Evolutionary conservation across 2,888 invertebrate species (phyloP), one percentile per base, ranked within the genome.

Genomic region (Hydriomena furcata): DNA sequence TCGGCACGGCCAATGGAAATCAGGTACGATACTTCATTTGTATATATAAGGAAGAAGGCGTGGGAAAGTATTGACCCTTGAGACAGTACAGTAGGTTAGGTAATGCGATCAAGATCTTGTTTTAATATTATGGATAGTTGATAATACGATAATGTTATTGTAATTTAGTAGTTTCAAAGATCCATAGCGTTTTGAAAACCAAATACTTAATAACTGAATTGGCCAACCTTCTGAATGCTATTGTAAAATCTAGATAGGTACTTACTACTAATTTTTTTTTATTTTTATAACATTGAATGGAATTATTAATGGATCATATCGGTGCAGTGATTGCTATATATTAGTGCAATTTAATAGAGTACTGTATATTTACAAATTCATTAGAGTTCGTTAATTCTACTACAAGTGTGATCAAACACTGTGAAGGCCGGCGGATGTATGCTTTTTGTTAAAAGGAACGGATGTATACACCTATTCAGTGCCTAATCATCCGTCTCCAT

Each of bases 1-100:
- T 94, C 5, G 91, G 92, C 40, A 94, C 95, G 4, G 91, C 93
- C 7, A 94, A 94, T 72, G 91, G 84, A 28, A 87, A 91, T 35
- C 84, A 88, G 74, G 86, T 88, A 72, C 24, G 17, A 41, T 11
- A 28, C 23, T 43, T 10, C n/a, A 21, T 28, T 12, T 21, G 1
- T 27, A 7, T 35, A 47, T 8, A 27, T 1, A 41, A 47, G 27
- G 5, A 47, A 41, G 5, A 37, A 35, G 12, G 1, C 8, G 12
- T 8, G 52, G 21, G 36, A 25, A 12, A 42, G 31, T 7, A 20
- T 25, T 6, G 21, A 6, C 4, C 51, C 45, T 31, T 45, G 45
- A 13, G 41, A 5, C 5, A 41, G 5, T 7, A 32, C 23, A 27
- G 23, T 27, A 3, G 4, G 4, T 17, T n/a, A n/a, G n/a, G n/a